A percentile compares a stretch with the other conserved stretches of the same genome.
phyloP scores from a whole-genome alignment of 2,113 vertebrate species.

The Campylomormyrus tamandua region DNA sequence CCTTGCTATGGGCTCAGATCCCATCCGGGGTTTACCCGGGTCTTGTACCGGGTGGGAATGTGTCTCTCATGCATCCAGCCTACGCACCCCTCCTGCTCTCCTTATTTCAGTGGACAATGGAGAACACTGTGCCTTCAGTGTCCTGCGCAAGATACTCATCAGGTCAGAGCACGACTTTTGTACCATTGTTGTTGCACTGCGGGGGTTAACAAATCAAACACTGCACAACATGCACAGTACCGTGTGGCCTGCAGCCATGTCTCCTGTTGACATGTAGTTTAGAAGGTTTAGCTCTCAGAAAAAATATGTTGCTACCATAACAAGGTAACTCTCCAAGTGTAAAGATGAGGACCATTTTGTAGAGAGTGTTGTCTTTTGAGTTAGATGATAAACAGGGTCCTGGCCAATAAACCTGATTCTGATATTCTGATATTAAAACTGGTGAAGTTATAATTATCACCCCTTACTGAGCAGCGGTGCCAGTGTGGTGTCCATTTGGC shows the following conservation, averaged over 20 bases:
- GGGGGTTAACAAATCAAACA: not conserved
- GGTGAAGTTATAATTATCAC: not conserved
- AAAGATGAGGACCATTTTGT: not conserved
- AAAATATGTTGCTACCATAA: not conserved
- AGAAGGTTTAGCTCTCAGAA: not conserved
- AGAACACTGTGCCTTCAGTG: constrained; percentile 69
- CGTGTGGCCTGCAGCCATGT: not conserved
- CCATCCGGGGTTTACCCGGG: no score
- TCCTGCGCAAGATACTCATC: constrained; percentile 70
- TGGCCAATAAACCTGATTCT: not conserved
- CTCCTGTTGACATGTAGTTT: not conserved
- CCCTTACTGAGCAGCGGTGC: not conserved
- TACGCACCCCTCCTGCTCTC: not conserved
- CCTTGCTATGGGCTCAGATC: no score
- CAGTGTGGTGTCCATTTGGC: not conserved
- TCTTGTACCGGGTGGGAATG: not conserved
- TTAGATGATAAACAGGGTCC: not conserved
- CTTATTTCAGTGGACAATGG: constrained; percentile 67
- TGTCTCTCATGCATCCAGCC: not conserved
- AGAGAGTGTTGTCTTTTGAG: not conserved
- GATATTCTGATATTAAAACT: not conserved
- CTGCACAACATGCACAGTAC: not conserved
- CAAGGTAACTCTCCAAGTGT: not conserved
- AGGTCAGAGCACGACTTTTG: constrained; percentile 44
- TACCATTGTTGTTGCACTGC: not conserved